Conservation (phyloP, 53 echinoderm and acorn worm genomes). For the Apostichopus leukothele region DNA sequence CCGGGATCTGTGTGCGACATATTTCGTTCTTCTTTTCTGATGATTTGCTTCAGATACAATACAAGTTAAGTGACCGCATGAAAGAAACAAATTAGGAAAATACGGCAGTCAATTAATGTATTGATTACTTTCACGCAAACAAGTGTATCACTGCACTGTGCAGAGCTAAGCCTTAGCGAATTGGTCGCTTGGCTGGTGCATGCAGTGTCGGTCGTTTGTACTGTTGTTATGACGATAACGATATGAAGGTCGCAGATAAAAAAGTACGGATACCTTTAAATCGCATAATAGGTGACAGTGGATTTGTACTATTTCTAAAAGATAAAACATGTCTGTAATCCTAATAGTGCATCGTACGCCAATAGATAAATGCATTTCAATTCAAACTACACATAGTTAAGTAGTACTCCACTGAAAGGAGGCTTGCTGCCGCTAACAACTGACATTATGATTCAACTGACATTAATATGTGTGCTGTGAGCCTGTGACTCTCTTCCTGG, state of each 20-base stretch:
- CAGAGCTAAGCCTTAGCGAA: neutral
- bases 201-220: neutral
- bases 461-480: too few relatives aligned
- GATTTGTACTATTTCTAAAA: too few relatives aligned
- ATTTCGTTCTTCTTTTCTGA: conserved; percentile 19
- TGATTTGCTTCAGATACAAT: neutral
- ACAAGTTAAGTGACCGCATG: neutral
- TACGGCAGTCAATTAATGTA: neutral
- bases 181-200: neutral
- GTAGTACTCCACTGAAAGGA: too few relatives aligned
- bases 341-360: too few relatives aligned
- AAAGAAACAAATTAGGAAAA: neutral
- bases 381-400: too few relatives aligned
- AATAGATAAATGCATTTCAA: too few relatives aligned
- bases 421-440: too few relatives aligned
- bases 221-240: conserved; percentile 18
- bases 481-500: too few relatives aligned
- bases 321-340: too few relatives aligned
- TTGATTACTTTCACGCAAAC: neutral
- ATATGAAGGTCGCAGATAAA: neutral
- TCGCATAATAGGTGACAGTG: too few relatives aligned
- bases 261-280: neutral
- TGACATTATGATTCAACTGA: too few relatives aligned
- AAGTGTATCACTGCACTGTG: neutral
- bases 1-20: conserved; percentile 87